Conservation (phyloP, 2,113 vertebrate species). For the Meriones unguiculatus region DNA sequence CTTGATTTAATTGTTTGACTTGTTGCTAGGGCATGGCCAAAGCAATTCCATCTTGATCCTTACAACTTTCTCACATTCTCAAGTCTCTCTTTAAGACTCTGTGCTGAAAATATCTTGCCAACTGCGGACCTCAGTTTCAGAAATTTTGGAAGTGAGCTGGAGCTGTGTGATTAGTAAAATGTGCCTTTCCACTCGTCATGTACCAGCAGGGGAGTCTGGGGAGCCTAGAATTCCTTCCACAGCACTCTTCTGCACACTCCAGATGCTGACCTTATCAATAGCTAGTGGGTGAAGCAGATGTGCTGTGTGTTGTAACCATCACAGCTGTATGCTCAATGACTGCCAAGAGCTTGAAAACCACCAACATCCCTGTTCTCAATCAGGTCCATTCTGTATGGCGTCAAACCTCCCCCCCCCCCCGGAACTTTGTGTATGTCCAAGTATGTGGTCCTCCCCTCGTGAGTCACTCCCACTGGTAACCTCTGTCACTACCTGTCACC, state of each 20-base stretch:
- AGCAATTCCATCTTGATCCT: not conserved
- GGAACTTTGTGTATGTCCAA: not conserved
- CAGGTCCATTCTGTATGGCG: not conserved
- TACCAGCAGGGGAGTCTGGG: not conserved
- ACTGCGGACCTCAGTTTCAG: not conserved
- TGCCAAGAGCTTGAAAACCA: not conserved
- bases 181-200: not conserved
- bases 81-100: not conserved
- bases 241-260: not conserved
- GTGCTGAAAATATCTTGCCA: not conserved
- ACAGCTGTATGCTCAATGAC: not conserved
- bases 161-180: fast-evolving
- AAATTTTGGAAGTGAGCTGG: not conserved
- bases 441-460: not conserved
- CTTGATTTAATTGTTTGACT: not conserved
- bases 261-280: not conserved
- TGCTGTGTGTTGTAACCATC: too few relatives aligned
- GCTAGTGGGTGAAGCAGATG: not conserved
- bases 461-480: not conserved
- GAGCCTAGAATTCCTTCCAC: not conserved
- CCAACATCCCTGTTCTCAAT: not conserved
- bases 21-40: not conserved
- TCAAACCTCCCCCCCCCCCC: not conserved
- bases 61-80: not conserved
- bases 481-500: not conserved